phyloP scores from a whole-genome alignment of 2,888 invertebrate genomes.

The Lasioglossum oenotherae region DNA sequence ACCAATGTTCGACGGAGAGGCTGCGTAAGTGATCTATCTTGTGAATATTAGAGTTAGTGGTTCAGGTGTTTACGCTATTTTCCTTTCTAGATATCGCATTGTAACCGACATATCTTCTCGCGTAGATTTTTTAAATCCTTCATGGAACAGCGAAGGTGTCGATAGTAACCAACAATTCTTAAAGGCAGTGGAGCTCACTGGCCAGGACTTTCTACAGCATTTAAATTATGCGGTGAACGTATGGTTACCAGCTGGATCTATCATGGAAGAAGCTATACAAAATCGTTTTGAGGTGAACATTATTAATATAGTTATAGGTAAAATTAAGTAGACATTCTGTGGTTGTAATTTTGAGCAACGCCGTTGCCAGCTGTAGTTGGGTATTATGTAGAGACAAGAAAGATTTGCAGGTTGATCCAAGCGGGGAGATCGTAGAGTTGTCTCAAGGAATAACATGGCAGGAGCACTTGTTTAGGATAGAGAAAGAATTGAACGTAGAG shows the following conservation, averaged over 20 bases:
- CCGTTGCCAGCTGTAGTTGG: not conserved
- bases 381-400: not conserved
- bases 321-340: not conserved
- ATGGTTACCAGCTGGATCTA: slow-evolving; percentile 95
- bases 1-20: slow-evolving; percentile 90
- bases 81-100: slow-evolving; percentile 88
- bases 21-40: slow-evolving; percentile 79
- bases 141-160: slow-evolving; percentile 90
- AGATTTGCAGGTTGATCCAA: slow-evolving; percentile 76
- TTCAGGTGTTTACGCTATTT: slow-evolving; percentile 6
- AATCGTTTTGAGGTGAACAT: slow-evolving; percentile 87
- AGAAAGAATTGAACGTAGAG: slow-evolving; percentile 89
- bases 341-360: not conserved
- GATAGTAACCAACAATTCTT: slow-evolving; percentile 88
- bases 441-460: slow-evolving; percentile 94
- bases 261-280: slow-evolving; percentile 90
- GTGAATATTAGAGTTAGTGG: not conserved
- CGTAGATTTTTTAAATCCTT: slow-evolving; percentile 92
- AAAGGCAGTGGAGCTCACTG: slow-evolving; percentile 91
- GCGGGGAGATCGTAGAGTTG: slow-evolving; percentile 93
- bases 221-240: slow-evolving; percentile 87
- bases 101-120: slow-evolving; percentile 91
- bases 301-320: not conserved
- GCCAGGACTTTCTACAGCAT: slow-evolving; percentile 91
- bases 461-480: slow-evolving; percentile 93